These are phyloP conservation scores for Drosophila nr. perissopoda DNA, from an alignment of 2,888 invertebrate genomes.

Conservation along the genomic window DNA sequence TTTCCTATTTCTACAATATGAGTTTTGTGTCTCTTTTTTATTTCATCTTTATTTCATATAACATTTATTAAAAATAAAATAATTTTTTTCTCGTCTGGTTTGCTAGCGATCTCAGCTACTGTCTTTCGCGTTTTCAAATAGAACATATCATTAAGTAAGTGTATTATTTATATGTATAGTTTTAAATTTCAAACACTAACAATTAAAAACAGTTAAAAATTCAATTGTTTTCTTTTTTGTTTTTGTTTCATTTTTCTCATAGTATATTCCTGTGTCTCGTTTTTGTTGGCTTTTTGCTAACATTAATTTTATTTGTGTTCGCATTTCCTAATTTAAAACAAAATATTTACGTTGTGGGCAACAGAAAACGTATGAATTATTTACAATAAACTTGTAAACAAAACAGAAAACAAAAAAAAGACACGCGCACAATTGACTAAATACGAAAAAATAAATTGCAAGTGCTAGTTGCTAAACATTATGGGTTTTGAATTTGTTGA, in stretches of 20 bases:
- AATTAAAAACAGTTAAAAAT: constrained; percentile 82
- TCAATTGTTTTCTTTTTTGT: constrained; percentile 46
- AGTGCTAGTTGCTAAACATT: constrained; percentile 37
- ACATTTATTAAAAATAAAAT: constrained; percentile 78
- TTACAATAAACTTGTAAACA: constrained; percentile 76
- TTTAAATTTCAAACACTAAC: constrained; percentile 74
- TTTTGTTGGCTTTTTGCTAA: constrained; percentile 55
- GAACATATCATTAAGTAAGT: constrained; percentile 73
- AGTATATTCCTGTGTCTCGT: constrained; percentile 65
- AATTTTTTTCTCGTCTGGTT: constrained; percentile 58
- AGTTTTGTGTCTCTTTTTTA: constrained; percentile 66
- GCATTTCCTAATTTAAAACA: constrained; percentile 57
- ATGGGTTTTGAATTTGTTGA: constrained; percentile 24
- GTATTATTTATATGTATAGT: constrained; percentile 59
- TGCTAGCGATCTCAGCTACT: constrained; percentile 53
- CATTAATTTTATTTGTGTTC: constrained; percentile 59
- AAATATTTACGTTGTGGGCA: constrained; percentile 39
- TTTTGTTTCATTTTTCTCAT: constrained; percentile 39
- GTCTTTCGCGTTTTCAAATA: constrained; percentile 66
- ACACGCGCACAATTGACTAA: constrained; percentile 56
- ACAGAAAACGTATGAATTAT: constrained; percentile 73
- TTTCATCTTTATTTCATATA: constrained; percentile 59
- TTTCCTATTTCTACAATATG: constrained; percentile 73
- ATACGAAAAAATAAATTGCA: constrained; percentile 43
- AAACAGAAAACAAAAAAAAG: constrained; percentile 13